phyloP scores from a whole-genome alignment of 2,888 invertebrate species.

The Bombyx huttoni region DNA sequence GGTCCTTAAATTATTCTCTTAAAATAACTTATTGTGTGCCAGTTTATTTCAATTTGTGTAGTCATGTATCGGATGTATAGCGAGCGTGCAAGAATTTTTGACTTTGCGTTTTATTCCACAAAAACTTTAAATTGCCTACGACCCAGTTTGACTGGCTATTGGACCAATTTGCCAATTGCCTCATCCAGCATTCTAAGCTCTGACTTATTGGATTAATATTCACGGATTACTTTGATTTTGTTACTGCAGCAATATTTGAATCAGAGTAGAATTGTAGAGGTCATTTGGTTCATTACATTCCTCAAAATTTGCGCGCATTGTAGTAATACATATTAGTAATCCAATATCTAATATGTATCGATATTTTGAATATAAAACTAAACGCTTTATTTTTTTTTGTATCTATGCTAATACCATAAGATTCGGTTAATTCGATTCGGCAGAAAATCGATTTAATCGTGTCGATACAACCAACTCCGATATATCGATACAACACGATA shows the following conservation, averaged over 20 bases:
- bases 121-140: slow-evolving; percentile 68
- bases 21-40: slow-evolving; percentile 12
- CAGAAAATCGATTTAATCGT: no score
- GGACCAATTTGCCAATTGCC: slow-evolving; percentile 55
- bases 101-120: slow-evolving; percentile 56
- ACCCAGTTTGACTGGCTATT: slow-evolving; percentile 54
- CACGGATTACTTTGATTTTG: slow-evolving; percentile 23
- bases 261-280: no score
- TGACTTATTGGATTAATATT: slow-evolving; percentile 32
- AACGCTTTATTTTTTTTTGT: no score
- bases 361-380: no score
- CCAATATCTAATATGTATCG: no score
- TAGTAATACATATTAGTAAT: no score
- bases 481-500: no score
- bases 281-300: no score
- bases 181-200: slow-evolving; percentile 34
- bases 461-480: no score
- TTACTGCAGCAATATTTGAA: neutral
- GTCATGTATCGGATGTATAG: slow-evolving; percentile 22
- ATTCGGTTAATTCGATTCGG: no score
- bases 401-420: no score
- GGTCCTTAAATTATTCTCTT: neutral
- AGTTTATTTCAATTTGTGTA: slow-evolving; percentile 28
- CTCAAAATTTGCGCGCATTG: no score
- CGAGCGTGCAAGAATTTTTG: slow-evolving; percentile 42